Conservation (phyloP, 2,113 vertebrate species). For the Erythrocercus mccallii region DNA sequence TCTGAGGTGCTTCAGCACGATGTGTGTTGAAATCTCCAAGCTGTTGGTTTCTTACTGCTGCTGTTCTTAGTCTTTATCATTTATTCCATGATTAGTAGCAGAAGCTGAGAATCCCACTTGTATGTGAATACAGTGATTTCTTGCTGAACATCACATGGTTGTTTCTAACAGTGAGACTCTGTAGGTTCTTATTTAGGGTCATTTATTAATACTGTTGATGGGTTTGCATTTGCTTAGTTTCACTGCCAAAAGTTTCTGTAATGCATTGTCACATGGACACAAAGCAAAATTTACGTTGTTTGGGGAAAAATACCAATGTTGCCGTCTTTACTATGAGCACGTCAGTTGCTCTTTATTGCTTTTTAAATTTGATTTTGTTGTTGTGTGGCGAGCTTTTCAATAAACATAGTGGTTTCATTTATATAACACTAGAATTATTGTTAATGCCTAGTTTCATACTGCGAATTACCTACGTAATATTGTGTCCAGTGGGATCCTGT, state of each 20-base stretch:
- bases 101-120: not conserved
- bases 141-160: not conserved
- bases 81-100: not conserved
- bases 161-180: not conserved
- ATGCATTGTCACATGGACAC: not conserved
- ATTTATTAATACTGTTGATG: not conserved
- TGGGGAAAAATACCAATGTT: not conserved
- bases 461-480: constrained; percentile 14
- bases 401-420: constrained; percentile 46
- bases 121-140: not conserved
- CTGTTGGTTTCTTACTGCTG: not conserved
- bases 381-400: constrained; percentile 25
- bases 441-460: constrained; percentile 37
- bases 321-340: not conserved
- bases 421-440: constrained; percentile 27
- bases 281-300: not conserved
- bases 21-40: not conserved
- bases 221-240: not conserved
- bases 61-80: not conserved
- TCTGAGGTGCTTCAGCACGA: not conserved
- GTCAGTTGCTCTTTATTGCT: constrained; percentile 45
- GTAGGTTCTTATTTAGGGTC: not conserved
- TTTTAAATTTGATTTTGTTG: constrained; percentile 42
- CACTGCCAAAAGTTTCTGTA: not conserved
- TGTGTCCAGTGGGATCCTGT: constrained; percentile 51